A percentile compares a stretch with the other conserved stretches of the same genome.
phyloP scores from a whole-genome alignment of 2,113 vertebrate genomes.

The Muntiacus muntjak region DNA sequence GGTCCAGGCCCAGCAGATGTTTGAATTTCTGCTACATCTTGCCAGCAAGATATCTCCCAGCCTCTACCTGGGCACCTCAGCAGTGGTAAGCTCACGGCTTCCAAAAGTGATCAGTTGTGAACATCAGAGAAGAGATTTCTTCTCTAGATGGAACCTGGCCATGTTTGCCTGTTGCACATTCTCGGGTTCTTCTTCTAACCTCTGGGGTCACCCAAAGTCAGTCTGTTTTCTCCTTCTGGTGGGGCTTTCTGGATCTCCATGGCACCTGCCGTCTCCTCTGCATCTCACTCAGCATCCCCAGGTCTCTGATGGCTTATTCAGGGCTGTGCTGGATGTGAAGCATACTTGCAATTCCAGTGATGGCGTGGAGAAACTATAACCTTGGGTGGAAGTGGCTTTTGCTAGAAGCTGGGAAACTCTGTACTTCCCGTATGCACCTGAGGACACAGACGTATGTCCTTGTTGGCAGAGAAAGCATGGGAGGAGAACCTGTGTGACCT shows the following conservation, averaged over 20 bases:
- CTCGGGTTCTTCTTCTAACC: neutral
- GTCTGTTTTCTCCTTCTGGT: neutral
- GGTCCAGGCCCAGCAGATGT: neutral
- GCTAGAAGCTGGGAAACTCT: neutral
- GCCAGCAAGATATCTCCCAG: rapidly evolving
- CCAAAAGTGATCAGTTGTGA: too few species aligned
- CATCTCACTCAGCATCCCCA: neutral
- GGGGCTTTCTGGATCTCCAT: neutral
- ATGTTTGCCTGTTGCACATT: neutral
- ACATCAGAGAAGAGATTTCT: neutral
- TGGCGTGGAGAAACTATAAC: neutral
- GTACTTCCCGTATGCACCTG: rapidly evolving
- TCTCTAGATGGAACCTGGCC: neutral
- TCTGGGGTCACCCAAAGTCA: neutral
- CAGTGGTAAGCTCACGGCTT: rapidly evolving
- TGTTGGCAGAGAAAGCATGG: neutral
- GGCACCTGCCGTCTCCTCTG: neutral
- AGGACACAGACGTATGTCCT: neutral
- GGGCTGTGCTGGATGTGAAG: neutral
- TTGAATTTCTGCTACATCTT: neutral
- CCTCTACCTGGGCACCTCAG: neutral
- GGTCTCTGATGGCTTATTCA: neutral
- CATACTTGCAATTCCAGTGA: too few species aligned
- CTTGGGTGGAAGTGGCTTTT: neutral
- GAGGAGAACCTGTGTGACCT: rapidly evolving